Base-by-base conservation (phyloP, 1,140 invertebrate species). In the Drosophila gunungcola region DNA sequence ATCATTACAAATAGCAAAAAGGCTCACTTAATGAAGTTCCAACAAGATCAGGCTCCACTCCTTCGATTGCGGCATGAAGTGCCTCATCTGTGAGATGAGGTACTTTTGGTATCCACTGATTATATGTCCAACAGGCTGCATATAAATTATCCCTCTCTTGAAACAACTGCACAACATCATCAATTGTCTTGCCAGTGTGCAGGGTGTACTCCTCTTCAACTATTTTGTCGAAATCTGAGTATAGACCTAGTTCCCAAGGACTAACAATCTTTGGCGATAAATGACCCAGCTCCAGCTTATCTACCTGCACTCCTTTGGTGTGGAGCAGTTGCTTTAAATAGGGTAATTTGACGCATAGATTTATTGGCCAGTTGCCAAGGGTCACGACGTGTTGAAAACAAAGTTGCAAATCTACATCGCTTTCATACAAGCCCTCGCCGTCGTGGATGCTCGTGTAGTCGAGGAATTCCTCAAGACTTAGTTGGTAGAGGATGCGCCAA, bases 181-280 rank as follows among this genome's bases (percentile, higher is more conserved):
- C 32, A 9, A 73, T 48, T 4, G 3, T 9, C 1, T 46, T 2
- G 3, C 49, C 60, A 0, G 61, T 79, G 4, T 69, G 69, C 12
- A 57, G 13, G 4, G n/a, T 32, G n/a, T 64, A 72, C 4, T 51
- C 12, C 6, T 6, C 5, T 13, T 82, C 55, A 16, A 57, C 70
- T 25, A 86, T 88, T 0, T 65, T 49, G 25, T 79, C 46, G 5
- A 86, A 79, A 43, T 86, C 63, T 0, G 64, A 73, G 11, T 56
- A 55, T 2, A 32, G 21, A 3, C 64, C 25, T 0, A 76, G n/a
- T 5, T 88, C 83, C 1, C 36, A 21, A 58, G 61, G 63, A 11
- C 68, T 54, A 9, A 86, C 9, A 2, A 86, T 76, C 43, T 86
- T 86, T 0, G 82, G 82, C 2, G 83, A 88, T 4, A 86, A 2